Evolutionary conservation across 2,797 vertebrate species (phyloP).

Genomic region (Microctenopoma lineatum): DNA sequence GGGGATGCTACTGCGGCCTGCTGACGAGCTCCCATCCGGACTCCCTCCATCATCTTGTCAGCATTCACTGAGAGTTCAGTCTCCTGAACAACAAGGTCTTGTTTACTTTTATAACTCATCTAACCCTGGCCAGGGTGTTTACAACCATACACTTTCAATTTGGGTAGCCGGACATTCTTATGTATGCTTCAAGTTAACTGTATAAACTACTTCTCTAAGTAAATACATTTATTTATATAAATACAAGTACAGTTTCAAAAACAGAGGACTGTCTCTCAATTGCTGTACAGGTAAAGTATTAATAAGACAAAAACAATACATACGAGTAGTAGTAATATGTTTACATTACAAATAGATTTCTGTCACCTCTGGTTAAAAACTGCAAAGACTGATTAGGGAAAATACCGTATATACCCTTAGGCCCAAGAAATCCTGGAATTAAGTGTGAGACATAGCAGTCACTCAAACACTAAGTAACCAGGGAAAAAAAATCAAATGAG

Average conservation of each 20-base stretch:
- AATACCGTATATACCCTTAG: not conserved
- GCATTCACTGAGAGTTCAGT: conserved; percentile 65
- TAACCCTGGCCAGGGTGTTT: conserved; percentile 46
- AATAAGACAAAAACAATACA: too few relatives aligned
- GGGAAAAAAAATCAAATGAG: conserved; percentile 7
- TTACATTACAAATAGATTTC: too few relatives aligned
- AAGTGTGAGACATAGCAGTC: not conserved
- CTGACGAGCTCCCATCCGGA: conserved; percentile 76
- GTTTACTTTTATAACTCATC: conserved; percentile 62
- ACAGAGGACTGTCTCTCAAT: too few relatives aligned
- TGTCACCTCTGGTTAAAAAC: not conserved
- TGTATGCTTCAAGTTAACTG: conserved; percentile 13
- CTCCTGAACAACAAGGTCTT: conserved; percentile 69
- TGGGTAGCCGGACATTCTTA: conserved; percentile 24
- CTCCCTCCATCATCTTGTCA: conserved; percentile 83
- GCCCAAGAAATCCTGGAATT: not conserved
- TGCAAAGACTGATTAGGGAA: not conserved
- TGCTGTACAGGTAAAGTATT: too few relatives aligned
- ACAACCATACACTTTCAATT: conserved; percentile 31
- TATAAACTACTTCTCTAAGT: not conserved
- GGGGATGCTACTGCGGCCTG: conserved; percentile 55
- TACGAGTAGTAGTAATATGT: too few relatives aligned
- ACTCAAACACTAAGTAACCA: conserved; percentile 1
- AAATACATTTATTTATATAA: too few relatives aligned
- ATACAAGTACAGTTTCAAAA: too few relatives aligned